Conservation (phyloP, 2,797 vertebrate genomes). For the Acanthurus leucopareius region DNA sequence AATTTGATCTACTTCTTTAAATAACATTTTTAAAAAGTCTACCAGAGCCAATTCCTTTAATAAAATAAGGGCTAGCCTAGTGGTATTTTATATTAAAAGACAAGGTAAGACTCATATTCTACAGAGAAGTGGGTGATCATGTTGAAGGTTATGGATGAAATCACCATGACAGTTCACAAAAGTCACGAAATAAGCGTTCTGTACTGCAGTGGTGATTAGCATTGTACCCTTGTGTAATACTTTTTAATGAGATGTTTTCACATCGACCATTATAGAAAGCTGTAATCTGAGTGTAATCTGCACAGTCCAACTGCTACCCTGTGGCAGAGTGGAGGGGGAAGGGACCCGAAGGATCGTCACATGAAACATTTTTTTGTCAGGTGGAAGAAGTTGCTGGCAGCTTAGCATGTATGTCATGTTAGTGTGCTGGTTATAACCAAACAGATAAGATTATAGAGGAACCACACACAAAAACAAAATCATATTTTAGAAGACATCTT, state of each 20-base stretch:
- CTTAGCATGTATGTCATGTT: not conserved
- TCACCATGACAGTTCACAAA: constrained; percentile 6
- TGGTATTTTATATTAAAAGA: too few relatives aligned
- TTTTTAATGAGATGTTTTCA: constrained; percentile 69
- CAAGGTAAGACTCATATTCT: too few relatives aligned
- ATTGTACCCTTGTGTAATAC: constrained; percentile 51
- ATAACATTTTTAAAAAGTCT: too few relatives aligned
- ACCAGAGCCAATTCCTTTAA: too few relatives aligned
- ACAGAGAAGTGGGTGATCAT: not conserved
- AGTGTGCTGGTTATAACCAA: not conserved
- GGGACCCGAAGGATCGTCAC: constrained; percentile 2
- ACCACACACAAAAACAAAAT: not conserved
- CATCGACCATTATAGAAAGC: constrained; percentile 62
- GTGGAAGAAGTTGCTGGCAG: not conserved
- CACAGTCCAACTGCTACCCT: constrained; percentile 58
- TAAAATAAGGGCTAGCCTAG: too few relatives aligned
- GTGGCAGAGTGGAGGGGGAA: constrained; percentile 14
- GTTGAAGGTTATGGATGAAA: not conserved
- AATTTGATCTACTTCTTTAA: too few relatives aligned
- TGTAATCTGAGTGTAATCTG: constrained; percentile 77
- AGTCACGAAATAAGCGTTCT: not conserved
- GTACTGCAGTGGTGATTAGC: constrained; percentile 36
- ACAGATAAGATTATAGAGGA: not conserved
- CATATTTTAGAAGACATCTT: not conserved
- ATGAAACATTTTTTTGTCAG: constrained; percentile 21